These are phyloP conservation scores for Ahaetulla prasina DNA, from an alignment of 2,113 vertebrate species.

Conservation along the genomic window DNA sequence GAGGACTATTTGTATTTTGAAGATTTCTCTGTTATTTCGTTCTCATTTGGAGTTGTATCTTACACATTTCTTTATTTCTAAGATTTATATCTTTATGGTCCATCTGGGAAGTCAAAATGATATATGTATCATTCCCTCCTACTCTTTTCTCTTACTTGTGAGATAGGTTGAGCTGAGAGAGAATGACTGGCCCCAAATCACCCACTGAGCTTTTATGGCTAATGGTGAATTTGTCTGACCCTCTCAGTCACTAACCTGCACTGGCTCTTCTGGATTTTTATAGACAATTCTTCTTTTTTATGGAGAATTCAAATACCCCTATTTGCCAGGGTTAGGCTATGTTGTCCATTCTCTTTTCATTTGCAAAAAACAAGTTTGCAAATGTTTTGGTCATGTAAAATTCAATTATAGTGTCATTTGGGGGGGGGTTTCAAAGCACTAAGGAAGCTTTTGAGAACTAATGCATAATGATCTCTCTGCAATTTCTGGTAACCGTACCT, in stretches of 20 bases:
- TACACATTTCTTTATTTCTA: neutral
- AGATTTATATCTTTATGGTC: neutral
- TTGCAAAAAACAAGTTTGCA: neutral
- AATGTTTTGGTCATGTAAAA: neutral
- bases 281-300: neutral
- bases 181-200: neutral
- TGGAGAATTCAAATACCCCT: neutral
- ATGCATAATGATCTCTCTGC: neutral
- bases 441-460: neutral
- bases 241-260: neutral
- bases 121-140: neutral
- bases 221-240: neutral
- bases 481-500: neutral
- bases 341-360: neutral
- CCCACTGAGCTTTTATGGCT: neutral
- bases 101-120: neutral
- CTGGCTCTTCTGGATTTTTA: neutral
- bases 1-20: too few relatives aligned
- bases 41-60: neutral
- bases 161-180: neutral
- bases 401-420: neutral
- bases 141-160: neutral
- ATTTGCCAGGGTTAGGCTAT: neutral
- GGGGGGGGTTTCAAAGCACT: neutral
- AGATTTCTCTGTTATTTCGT: neutral